A percentile compares a stretch with the other conserved stretches of the same genome.
Evolutionary conservation across 2,888 invertebrate genomes (phyloP).

Genomic region (Acronicta psi): DNA sequence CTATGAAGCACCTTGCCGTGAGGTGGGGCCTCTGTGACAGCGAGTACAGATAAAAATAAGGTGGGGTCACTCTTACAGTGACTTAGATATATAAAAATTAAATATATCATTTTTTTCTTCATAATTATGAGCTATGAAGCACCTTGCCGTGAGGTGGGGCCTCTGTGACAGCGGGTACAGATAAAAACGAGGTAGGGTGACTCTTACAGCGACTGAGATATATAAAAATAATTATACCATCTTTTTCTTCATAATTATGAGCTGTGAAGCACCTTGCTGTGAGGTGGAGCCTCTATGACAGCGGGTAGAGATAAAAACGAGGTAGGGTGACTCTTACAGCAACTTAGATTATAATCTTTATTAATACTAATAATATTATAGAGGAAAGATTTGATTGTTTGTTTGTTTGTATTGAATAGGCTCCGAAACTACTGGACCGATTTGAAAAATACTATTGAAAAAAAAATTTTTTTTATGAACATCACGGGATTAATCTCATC

Average conservation of each 20-base stretch:
- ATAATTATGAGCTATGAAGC: conserved; percentile 57
- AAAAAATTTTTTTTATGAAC: too few relatives aligned
- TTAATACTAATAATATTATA: too few relatives aligned
- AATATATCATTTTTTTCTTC: too few relatives aligned
- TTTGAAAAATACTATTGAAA: too few relatives aligned
- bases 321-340: background rate
- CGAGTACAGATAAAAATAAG: conserved; percentile 6
- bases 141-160: conserved; percentile 34
- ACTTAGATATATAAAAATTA: background rate
- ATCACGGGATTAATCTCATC: too few relatives aligned
- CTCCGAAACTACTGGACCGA: too few relatives aligned
- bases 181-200: background rate
- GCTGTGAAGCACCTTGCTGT: conserved; percentile 49
- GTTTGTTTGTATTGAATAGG: too few relatives aligned
- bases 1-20: conserved; percentile 47
- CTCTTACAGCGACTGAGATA: too few relatives aligned
- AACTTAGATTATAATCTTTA: too few relatives aligned
- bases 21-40: conserved; percentile 27
- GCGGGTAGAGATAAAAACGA: conserved; percentile 19
- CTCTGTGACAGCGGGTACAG: conserved; percentile 28
- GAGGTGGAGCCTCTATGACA: conserved; percentile 21
- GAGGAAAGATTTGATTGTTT: too few relatives aligned
- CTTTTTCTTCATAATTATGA: too few relatives aligned
- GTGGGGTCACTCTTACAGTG: background rate
- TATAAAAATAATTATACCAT: too few relatives aligned